A percentile compares a stretch with the other conserved stretches of the same genome.
Evolutionary conservation across 37 sponge, comb jelly and placozoan genomes (phyloP).

Genomic region (Petrosia ficiformis): DNA sequence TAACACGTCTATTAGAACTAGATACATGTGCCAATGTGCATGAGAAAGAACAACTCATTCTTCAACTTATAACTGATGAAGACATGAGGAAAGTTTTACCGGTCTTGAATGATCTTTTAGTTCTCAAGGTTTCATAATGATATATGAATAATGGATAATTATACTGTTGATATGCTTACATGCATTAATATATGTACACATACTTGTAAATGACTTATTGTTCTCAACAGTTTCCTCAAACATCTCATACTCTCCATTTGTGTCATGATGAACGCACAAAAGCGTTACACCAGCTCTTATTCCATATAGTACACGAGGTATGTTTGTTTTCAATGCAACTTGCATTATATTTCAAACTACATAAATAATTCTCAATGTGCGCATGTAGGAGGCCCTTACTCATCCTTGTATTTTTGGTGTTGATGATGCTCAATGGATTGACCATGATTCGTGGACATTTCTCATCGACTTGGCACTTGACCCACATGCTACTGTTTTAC

Average conservation of each 20-base stretch:
- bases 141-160: background rate
- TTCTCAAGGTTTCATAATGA: slow-evolving; percentile 44
- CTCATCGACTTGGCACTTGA: slow-evolving; percentile 76
- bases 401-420: slow-evolving; percentile 78
- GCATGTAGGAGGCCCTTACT: slow-evolving; percentile 35
- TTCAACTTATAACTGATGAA: slow-evolving; percentile 52
- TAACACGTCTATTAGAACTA: slow-evolving; percentile 72
- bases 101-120: slow-evolving; percentile 76
- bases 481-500: slow-evolving; percentile 59
- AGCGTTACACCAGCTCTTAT: slow-evolving; percentile 59
- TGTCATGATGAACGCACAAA: slow-evolving; percentile 27
- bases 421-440: slow-evolving; percentile 93
- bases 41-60: slow-evolving; percentile 70
- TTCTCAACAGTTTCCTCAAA: slow-evolving; percentile 71
- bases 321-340: background rate
- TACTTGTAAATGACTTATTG: no score
- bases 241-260: slow-evolving; percentile 43
- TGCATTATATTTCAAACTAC: no score
- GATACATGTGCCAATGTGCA: slow-evolving; percentile 61
- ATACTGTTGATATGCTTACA: background rate
- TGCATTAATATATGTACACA: no score
- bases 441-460: slow-evolving; percentile 88
- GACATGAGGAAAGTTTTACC: slow-evolving; percentile 55
- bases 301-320: slow-evolving; percentile 72
- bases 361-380: background rate